These are phyloP conservation scores for Hormiphora californensis DNA, from an alignment of 37 sponge, comb jelly and placozoan genomes.

Conservation along the genomic window DNA sequence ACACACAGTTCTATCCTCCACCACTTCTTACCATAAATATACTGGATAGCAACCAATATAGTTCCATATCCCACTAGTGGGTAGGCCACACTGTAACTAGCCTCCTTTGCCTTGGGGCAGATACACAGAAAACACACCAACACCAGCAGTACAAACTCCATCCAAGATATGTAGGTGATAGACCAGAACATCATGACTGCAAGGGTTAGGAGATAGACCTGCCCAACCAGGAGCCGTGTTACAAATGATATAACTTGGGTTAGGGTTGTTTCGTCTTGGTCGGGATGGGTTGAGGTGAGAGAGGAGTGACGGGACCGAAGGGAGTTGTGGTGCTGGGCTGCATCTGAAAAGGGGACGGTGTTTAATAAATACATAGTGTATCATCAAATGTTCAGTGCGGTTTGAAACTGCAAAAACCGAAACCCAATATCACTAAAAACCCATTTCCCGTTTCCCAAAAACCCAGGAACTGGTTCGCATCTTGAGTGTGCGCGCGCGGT, in stretches of 20 bases:
- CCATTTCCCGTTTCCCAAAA: no score
- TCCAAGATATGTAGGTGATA: conserved; percentile 34
- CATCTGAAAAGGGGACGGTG: conserved; percentile 7
- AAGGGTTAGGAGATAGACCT: not conserved
- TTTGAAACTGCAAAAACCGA: no score
- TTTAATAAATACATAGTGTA: not conserved
- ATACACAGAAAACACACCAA: conserved; percentile 20
- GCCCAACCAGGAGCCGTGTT: not conserved
- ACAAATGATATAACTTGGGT: not conserved
- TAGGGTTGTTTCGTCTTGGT: not conserved
- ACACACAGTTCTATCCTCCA: no score
- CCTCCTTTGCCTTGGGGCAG: conserved; percentile 39
- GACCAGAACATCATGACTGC: not conserved
- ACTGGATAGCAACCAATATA: not conserved
- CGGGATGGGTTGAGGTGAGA: conserved; percentile 1
- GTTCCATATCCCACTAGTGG: conserved; percentile 12
- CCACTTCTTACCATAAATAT: conserved; percentile 29
- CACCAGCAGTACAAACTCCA: conserved; percentile 31
- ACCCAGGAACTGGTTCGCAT: no score
- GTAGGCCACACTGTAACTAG: conserved; percentile 32
- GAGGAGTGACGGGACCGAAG: conserved; percentile 11
- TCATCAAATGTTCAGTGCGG: no score
- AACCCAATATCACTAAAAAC: no score
- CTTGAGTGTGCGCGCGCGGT: no score
- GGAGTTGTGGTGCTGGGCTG: not conserved